Percentiles rank a stretch among this genome's conserved stretches.
Conservation (phyloP, 1,140 invertebrate species). For the Zelostemma sp. region DNA sequence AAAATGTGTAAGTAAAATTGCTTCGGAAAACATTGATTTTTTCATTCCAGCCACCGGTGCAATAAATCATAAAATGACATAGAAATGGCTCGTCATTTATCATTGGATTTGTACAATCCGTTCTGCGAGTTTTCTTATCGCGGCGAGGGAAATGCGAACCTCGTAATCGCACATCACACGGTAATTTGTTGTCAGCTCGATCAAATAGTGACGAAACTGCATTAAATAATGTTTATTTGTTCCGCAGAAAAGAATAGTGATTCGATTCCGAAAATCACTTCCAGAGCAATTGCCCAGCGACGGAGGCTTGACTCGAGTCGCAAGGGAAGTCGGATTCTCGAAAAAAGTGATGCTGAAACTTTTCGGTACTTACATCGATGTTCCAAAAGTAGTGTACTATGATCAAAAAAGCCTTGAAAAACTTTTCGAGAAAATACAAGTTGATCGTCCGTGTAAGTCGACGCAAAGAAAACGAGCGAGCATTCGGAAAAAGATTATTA, state of each 20-base stretch:
- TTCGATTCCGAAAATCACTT: conserved; percentile 28
- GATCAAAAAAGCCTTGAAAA: conserved; percentile 22
- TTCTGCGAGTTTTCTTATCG: conserved; percentile 23
- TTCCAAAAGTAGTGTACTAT: conserved; percentile 31
- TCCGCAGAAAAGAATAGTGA: conserved; percentile 26
- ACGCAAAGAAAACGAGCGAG: background rate
- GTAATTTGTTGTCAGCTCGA: too few species aligned
- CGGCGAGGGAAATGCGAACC: conserved; percentile 36
- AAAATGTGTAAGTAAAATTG: too few species aligned
- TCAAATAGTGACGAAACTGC: too few species aligned
- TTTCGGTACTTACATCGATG: conserved; percentile 25
- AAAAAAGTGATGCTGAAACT: conserved; percentile 31
- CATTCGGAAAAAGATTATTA: conserved; percentile 3
- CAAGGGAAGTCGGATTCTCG: conserved; percentile 26
- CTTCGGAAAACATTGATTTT: too few species aligned
- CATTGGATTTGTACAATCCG: conserved; percentile 5
- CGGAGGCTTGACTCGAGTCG: conserved; percentile 25
- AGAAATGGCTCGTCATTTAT: background rate
- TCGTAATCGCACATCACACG: conserved; percentile 33
- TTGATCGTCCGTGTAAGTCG: conserved; percentile 30
- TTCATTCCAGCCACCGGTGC: too few species aligned
- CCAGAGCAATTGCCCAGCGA: conserved; percentile 31
- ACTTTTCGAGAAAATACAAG: conserved; percentile 13
- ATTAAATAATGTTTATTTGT: too few species aligned
- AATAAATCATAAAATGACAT: too few species aligned